Percentiles rank a stretch among this genome's conserved stretches.
Conservation (phyloP, 1,140 invertebrate species). For the Drosophila insularis region DNA sequence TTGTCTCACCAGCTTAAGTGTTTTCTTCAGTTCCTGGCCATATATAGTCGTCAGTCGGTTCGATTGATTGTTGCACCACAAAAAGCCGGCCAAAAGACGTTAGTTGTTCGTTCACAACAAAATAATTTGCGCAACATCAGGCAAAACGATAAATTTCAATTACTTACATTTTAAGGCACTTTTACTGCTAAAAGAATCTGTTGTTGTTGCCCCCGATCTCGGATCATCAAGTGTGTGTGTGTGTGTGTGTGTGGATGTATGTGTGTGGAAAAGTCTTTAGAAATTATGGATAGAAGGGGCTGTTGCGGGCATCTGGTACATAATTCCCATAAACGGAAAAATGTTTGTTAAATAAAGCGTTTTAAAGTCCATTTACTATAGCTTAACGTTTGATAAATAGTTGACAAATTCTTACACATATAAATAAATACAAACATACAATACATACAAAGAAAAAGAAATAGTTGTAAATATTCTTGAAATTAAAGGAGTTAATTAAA, state of each 20-base stretch:
- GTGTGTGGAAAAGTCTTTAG: background rate
- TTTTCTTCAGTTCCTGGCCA: slow-evolving; percentile 68
- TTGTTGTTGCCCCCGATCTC: slow-evolving; percentile 31
- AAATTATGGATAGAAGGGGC: slow-evolving; percentile 22
- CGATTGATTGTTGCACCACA: slow-evolving; percentile 74
- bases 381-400: too few species aligned
- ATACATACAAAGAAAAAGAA: background rate
- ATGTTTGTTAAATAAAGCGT: background rate
- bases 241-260: too few species aligned
- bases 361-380: background rate
- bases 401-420: too few species aligned
- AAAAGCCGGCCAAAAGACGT: slow-evolving; percentile 30
- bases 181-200: slow-evolving; percentile 70
- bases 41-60: slow-evolving; percentile 54
- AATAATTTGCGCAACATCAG: slow-evolving; percentile 65
- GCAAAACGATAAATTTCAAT: slow-evolving; percentile 72
- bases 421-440: too few species aligned
- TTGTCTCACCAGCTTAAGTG: slow-evolving; percentile 70
- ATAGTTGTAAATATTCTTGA: too few species aligned
- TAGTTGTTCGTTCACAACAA: slow-evolving; percentile 59
- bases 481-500: too few species aligned
- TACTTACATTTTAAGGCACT: slow-evolving; percentile 73
- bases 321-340: background rate
- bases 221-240: slow-evolving; percentile 10
- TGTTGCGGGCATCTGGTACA: background rate